Evolutionary conservation across 1,140 invertebrate species (phyloP).

Genomic region (Calephelis virginiensis): DNA sequence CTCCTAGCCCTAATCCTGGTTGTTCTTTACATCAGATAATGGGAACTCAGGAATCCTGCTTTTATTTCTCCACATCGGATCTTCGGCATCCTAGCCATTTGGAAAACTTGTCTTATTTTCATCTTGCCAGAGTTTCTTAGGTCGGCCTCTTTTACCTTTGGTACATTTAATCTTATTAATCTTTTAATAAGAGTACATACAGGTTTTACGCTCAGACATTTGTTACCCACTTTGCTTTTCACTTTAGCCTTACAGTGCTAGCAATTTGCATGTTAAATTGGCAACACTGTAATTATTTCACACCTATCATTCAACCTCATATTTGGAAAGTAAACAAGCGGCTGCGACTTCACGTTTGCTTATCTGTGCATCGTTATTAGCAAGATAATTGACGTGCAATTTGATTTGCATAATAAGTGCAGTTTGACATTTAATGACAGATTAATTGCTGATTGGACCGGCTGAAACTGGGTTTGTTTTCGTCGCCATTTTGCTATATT

Average conservation of each 20-base stretch:
- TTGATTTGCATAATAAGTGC: slow-evolving; percentile 1
- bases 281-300: background rate
- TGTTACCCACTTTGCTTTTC: background rate
- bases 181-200: no score
- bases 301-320: background rate
- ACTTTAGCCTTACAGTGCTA: no score
- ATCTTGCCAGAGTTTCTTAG: no score
- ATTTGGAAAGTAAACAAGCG: slow-evolving; percentile 3
- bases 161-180: no score
- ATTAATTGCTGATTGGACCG: background rate
- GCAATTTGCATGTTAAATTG: no score
- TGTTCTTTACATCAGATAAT: no score
- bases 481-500: background rate
- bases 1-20: no score
- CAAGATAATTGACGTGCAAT: background rate
- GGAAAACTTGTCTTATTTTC: no score
- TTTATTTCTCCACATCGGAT: no score
- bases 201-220: background rate
- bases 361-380: slow-evolving; percentile 7
- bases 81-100: no score
- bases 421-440: slow-evolving; percentile 11
- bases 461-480: background rate
- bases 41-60: no score
- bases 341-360: background rate
- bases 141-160: no score